Base-by-base conservation (phyloP, 2,113 vertebrate species). In the Ceyx cyanopectus region DNA sequence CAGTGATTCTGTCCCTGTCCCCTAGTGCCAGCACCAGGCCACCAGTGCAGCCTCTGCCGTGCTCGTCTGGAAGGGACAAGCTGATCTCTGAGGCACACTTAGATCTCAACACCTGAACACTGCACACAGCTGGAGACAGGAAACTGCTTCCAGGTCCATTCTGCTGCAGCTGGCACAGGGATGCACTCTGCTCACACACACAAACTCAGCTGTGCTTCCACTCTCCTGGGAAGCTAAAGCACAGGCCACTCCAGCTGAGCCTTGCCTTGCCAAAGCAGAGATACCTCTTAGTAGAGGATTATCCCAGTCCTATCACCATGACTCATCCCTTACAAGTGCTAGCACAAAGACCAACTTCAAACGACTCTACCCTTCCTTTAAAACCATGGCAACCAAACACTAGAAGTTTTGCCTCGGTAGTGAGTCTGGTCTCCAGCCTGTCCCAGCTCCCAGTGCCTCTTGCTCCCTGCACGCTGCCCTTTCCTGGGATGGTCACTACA, bases 241-340 rank as follows among this genome's bases (percentile, higher is more conserved):
- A 53, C 0, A 2, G 58, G 54, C 7, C 21, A 21, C 40, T 74
- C 46, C 56, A 32, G 23, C n/a, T 26, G 22, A 29, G 23, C 1
- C 1, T 30, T 65, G 43, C 46, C 74, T 30, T 12, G n/a, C 40
- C 73, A 70, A 54, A 70, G 37, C 37, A 79, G 2, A 1, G 62
- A n/a, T 21, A 8, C 20, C 34, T 50, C 66, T 56, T n/a, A 43
- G 69, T 14, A 72, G 60, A 70, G 51, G 26, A 85, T 50, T 50
- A 45, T 29, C 34, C n/a, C 57, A 60, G 5, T 20, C 0, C 0
- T 32, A 75, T 14, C 34, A 60, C 40, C 12, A 43, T n/a, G 20
- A 68, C 48, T 24, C 19, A 57, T 7, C 56, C 32, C 27, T 14
- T 15, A 51, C 37, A 80, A 83, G 21, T 30, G 19, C 43, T 15